phyloP scores from a whole-genome alignment of 2,113 vertebrate species.

The Microtus ochrogaster region DNA sequence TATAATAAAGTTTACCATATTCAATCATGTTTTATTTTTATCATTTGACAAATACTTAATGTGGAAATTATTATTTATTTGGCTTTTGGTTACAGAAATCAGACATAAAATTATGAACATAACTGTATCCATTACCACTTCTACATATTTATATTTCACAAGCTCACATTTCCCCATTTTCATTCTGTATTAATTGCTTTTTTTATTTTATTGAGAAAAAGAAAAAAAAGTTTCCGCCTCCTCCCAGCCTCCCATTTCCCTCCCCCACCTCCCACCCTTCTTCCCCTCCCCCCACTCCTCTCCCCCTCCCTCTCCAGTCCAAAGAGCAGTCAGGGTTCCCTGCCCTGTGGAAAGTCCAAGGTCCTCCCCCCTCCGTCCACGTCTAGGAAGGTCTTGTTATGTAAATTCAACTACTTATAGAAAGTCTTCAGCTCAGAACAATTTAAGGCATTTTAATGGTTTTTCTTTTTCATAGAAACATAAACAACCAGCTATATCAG shows the following conservation, averaged over 20 bases:
- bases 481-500: not conserved
- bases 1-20: constrained; percentile 88
- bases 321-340: too few species aligned
- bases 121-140: not conserved
- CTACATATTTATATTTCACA: constrained; percentile 21
- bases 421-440: not conserved
- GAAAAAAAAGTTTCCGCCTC: too few species aligned
- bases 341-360: too few species aligned
- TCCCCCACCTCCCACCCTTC: too few species aligned
- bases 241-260: too few species aligned
- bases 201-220: too few species aligned
- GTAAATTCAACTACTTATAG: constrained; percentile 32
- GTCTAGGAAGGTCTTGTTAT: too few species aligned
- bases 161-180: constrained; percentile 35
- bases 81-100: not conserved
- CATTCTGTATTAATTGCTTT: not conserved
- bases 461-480: constrained; percentile 19
- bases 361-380: too few species aligned
- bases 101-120: constrained; percentile 31
- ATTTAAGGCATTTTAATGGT: not conserved
- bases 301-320: too few species aligned
- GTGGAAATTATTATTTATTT: constrained; percentile 41
- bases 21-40: constrained; percentile 71
- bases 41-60: not conserved
- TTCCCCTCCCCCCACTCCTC: too few species aligned